Evolutionary conservation across 2,113 vertebrate species (phyloP).

Genomic region (Rhineura floridana): DNA sequence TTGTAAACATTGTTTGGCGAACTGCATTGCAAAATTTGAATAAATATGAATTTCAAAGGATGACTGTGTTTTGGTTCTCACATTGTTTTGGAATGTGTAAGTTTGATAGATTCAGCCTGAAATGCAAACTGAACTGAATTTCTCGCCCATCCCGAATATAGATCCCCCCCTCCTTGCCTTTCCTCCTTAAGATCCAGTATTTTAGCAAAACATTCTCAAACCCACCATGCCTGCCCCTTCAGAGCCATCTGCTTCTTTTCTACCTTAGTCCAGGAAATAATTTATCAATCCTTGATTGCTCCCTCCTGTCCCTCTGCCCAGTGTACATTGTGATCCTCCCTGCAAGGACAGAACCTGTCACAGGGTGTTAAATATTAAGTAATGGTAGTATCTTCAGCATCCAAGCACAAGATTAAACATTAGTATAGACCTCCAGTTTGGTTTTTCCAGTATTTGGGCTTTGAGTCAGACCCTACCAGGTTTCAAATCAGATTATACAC

Average conservation of each 20-base stretch:
- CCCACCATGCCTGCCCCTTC: not conserved
- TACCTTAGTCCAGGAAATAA: not conserved
- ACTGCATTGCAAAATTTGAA: no score
- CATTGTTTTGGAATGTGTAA: no score
- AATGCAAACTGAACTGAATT: no score
- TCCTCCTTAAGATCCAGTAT: not conserved
- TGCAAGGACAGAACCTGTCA: not conserved
- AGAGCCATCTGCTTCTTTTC: not conserved
- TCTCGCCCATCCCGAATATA: no score
- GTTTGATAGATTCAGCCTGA: no score
- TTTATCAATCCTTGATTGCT: not conserved
- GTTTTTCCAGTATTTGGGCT: constrained; percentile 48
- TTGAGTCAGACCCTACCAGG: constrained; percentile 16
- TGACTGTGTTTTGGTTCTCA: no score
- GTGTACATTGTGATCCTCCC: not conserved
- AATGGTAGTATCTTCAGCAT: not conserved
- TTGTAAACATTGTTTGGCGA: no score
- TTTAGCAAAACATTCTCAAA: not conserved
- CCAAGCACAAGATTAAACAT: not conserved
- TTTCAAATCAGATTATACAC: constrained; percentile 48
- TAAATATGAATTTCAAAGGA: no score
- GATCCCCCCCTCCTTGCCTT: no score
- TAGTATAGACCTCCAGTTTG: constrained; percentile 3
- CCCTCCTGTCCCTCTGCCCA: not conserved
- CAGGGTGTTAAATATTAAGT: not conserved